Evolutionary conservation across 2,113 vertebrate species (phyloP).

Genomic region (Ondatra zibethicus): DNA sequence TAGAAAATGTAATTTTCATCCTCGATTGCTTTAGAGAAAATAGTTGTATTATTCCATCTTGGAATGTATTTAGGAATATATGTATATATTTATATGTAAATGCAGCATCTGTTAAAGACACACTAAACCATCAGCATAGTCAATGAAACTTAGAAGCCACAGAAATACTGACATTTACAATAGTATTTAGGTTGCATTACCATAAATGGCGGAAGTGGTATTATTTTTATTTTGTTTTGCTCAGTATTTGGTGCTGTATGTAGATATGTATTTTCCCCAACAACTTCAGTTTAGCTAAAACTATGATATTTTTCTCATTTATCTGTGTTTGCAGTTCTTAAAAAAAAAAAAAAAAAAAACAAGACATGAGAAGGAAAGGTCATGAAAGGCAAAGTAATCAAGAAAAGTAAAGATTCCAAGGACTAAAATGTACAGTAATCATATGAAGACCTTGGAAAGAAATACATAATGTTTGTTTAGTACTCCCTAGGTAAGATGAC

Average conservation of each 20-base stretch:
- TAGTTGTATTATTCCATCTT: not conserved
- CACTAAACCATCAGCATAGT: not conserved
- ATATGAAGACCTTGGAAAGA: not conserved
- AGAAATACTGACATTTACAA: not conserved
- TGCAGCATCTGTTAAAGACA: not conserved
- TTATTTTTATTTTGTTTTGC: not conserved
- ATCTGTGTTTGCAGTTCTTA: not conserved
- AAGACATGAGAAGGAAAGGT: not conserved
- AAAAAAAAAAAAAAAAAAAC: no score
- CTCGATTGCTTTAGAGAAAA: conserved; percentile 28
- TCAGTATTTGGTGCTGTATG: not conserved
- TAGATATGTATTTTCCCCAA: not conserved
- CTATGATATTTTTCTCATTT: not conserved
- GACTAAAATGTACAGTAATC: not conserved
- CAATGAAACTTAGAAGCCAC: not conserved
- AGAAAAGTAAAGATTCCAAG: conserved; percentile 7
- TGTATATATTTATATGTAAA: not conserved
- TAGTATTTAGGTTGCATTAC: fast-evolving
- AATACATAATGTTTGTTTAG: not conserved
- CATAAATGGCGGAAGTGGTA: fast-evolving
- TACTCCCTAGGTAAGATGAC: not conserved
- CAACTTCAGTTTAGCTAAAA: not conserved
- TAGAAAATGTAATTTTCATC: not conserved
- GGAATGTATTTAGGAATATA: not conserved
- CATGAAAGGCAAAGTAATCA: not conserved